Percentiles rank a stretch among this genome's conserved stretches.
Evolutionary conservation across 2,113 vertebrate species (phyloP).

Genomic region (Rhagologus leucostigma): DNA sequence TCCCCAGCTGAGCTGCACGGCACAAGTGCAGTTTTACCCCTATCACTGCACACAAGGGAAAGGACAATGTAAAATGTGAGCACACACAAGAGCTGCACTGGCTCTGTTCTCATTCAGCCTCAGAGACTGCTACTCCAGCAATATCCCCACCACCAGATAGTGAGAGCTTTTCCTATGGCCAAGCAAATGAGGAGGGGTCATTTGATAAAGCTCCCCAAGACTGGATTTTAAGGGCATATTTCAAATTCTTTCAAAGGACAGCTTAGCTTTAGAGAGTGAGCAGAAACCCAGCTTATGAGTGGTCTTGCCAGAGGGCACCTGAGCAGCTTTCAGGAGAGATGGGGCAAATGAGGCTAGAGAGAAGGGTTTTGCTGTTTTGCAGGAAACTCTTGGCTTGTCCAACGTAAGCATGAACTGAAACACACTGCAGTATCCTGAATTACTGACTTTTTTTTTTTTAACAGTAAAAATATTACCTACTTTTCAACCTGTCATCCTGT

Average conservation of each 20-base stretch:
- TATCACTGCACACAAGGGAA: not conserved
- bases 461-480: not conserved
- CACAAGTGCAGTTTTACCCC: not conserved
- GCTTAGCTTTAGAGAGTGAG: not conserved
- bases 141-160: not conserved
- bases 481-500: not conserved
- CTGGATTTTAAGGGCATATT: not conserved
- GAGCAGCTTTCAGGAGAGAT: not conserved
- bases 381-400: not conserved
- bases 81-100: not conserved
- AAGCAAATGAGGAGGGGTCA: not conserved
- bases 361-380: not conserved
- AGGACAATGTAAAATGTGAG: not conserved
- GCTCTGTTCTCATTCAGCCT: not conserved
- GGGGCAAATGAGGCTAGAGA: not conserved
- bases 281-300: not conserved
- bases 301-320: not conserved
- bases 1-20: not conserved
- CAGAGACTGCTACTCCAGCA: not conserved
- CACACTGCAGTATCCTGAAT: not conserved
- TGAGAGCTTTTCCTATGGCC: fast-evolving
- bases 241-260: not conserved
- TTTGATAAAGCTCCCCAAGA: not conserved
- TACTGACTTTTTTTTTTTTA: not conserved
- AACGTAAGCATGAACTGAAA: not conserved